These are phyloP conservation scores for Dromiciops gliroides DNA, from an alignment of 2,113 vertebrate species.

Conservation along the genomic window DNA sequence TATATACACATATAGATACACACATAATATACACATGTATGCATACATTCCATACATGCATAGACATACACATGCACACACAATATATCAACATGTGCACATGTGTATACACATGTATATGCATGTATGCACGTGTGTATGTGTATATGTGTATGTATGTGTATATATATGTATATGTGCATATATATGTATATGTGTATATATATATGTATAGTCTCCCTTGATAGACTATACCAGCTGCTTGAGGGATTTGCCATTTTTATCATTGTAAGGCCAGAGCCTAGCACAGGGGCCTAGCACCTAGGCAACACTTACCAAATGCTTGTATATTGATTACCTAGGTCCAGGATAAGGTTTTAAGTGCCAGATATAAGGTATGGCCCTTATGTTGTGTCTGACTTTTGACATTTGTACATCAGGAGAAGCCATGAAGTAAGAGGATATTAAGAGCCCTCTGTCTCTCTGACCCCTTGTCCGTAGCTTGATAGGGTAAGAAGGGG, in stretches of 20 bases:
- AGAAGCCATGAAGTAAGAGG: not conserved
- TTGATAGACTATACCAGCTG: not conserved
- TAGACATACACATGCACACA: too few relatives aligned
- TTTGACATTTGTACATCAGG: not conserved
- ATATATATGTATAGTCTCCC: not conserved
- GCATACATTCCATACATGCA: too few relatives aligned
- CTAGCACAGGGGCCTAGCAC: not conserved
- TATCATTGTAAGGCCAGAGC: not conserved
- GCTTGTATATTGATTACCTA: not conserved
- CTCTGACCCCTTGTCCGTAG: not conserved
- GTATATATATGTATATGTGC: too few relatives aligned
- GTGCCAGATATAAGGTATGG: not conserved
- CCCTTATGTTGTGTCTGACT: not conserved
- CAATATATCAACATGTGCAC: too few relatives aligned
- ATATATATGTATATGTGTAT: too few relatives aligned
- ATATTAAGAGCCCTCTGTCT: not conserved
- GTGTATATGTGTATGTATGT: too few relatives aligned
- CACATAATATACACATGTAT: too few relatives aligned
- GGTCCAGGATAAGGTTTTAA: not conserved
- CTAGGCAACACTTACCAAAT: not conserved
- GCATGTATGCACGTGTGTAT: too few relatives aligned
- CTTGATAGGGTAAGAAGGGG: not conserved
- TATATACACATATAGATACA: too few relatives aligned
- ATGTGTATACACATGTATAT: too few relatives aligned
- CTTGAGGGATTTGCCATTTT: not conserved